A percentile compares a stretch with the other conserved stretches of the same genome.
These are phyloP conservation scores for Meandrina meandrites DNA, from an alignment of 92 coral and sea anemone genomes.

Conservation along the genomic window DNA sequence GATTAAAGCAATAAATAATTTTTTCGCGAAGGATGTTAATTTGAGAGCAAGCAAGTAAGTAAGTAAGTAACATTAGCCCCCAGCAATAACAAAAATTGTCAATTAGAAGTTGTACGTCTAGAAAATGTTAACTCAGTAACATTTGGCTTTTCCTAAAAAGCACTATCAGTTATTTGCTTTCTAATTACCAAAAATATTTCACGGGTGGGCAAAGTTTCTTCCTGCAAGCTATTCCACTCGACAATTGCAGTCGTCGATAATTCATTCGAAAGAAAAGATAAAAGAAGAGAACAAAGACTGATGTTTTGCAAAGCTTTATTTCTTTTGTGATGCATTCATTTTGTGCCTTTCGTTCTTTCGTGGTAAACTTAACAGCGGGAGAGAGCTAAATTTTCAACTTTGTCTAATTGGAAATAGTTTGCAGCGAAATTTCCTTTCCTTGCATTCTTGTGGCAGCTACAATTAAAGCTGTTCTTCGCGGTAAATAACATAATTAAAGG, in stretches of 20 bases:
- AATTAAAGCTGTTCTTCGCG: constrained; percentile 77
- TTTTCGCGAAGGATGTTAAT: constrained; percentile 2
- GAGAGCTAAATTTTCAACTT: constrained; percentile 35
- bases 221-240: constrained; percentile 20
- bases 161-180: constrained; percentile 6
- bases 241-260: constrained; percentile 38
- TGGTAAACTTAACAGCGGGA: constrained; percentile 46
- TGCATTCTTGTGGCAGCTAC: constrained; percentile 58
- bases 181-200: constrained; percentile 23
- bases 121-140: neutral
- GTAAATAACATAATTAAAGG: constrained; percentile 87
- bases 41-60: neutral
- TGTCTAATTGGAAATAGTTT: constrained; percentile 76
- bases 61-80: neutral
- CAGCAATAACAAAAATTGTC: constrained; percentile 1
- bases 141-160: neutral
- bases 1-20: neutral
- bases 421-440: constrained; percentile 56
- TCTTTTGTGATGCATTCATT: constrained; percentile 31
- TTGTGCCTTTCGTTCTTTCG: constrained; percentile 32
- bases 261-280: constrained; percentile 31
- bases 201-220: constrained; percentile 19
- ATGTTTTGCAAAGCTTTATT: constrained; percentile 40
- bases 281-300: constrained; percentile 26
- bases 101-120: neutral